Conservation (phyloP, 2,113 vertebrate species). For the Brachyhypopomus gauderio region DNA sequence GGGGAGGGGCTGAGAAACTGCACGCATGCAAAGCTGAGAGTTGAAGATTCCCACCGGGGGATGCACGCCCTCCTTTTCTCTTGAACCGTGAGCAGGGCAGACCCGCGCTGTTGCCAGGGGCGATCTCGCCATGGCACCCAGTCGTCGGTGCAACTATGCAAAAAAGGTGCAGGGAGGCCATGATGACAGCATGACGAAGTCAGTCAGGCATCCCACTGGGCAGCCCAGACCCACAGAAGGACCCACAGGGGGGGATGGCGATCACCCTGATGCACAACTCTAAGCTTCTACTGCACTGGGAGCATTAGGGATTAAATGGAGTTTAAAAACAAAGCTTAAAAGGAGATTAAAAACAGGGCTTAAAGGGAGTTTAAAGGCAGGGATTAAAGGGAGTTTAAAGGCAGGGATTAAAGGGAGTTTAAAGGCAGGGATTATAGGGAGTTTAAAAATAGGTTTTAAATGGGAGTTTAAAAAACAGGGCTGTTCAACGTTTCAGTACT, state of each 20-base stretch:
- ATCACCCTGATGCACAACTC: too few relatives aligned
- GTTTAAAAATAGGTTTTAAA: too few relatives aligned
- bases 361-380: too few relatives aligned
- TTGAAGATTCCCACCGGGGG: conserved; percentile 40
- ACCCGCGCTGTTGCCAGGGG: conserved; percentile 50
- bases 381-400: too few relatives aligned
- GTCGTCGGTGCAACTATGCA: conserved; percentile 48
- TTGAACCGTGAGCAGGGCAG: conserved; percentile 44
- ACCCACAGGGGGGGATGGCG: not conserved
- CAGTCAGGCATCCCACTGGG: conserved; percentile 13
- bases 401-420: too few relatives aligned
- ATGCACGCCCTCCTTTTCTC: conserved; percentile 39
- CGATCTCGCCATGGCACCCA: conserved; percentile 51
- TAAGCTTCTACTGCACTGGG: too few relatives aligned
- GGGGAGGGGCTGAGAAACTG: conserved; percentile 26
- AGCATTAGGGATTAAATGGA: too few relatives aligned
- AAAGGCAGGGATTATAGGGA: too few relatives aligned
- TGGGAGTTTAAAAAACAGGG: too few relatives aligned
- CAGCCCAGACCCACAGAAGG: not conserved
- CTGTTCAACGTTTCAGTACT: too few relatives aligned
- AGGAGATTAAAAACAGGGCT: too few relatives aligned
- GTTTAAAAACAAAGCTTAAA: too few relatives aligned
- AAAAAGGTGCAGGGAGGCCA: conserved; percentile 19
- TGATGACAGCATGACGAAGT: conserved; percentile 23
- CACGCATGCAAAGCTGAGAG: conserved; percentile 7